Evolutionary conservation across 2,113 vertebrate genomes (phyloP), one percentile per base, ranked within the genome.

Genomic region (Ploceus nigricollis): DNA sequence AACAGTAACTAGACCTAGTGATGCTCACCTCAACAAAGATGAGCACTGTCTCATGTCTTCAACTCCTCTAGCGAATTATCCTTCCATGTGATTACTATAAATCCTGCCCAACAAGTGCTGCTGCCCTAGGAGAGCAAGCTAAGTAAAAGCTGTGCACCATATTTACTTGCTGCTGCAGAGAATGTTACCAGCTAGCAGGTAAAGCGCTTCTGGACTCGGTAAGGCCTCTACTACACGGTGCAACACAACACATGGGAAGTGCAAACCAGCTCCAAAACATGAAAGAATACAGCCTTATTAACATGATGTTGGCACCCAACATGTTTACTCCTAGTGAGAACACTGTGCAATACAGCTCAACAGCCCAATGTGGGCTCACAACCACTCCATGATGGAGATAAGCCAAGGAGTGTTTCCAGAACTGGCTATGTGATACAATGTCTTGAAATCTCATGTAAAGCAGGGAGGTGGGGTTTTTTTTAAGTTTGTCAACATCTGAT

Each of bases 191-290:
- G 42, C 22, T 24, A 14, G 18, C 15, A 63, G 25, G 4, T 47
- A 23, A 73, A 17, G 11, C 2, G 35, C 1, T 25, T 33, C 37
- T 25, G 42, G n/a, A 54, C 35, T 84, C 2, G 0, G 0, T 22
- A 27, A 57, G 0, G 1, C n/a, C 40, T 37, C 16, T 28, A 27
- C 45, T 57, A 12, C 24, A 31, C 1, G 0, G 19, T 1, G 2
- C 35, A 58, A 45, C 3, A 47, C 27, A 82, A 69, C 7, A 54
- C 44, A 15, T 3, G 25, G 18, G 11, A 85, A 88, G 17, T 0
- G 7, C 54, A 72, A n/a, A 73, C 21, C 12, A 56, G 44, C 24
- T 47, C 37, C 19, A 53, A 53, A 53, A 14, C n/a, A 73, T 2
- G 3, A 27, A 76, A 31, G 8, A 40, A 11, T 16, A 37, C 24